phyloP scores from a whole-genome alignment of 2,888 invertebrate species.

The Abrostola triplasia region DNA sequence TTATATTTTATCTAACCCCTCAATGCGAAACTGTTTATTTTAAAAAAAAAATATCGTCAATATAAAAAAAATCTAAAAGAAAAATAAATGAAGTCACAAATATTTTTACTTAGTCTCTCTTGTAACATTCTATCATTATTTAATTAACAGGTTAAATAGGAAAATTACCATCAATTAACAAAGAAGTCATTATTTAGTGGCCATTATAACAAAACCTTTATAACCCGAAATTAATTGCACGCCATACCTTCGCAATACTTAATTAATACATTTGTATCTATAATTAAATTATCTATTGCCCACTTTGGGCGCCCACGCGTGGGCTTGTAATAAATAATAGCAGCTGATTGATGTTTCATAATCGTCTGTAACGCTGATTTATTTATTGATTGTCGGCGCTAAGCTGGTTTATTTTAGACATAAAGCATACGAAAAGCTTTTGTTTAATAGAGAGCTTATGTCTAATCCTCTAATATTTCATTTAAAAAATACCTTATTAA shows the following conservation, averaged over 20 bases:
- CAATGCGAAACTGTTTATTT: too few species aligned
- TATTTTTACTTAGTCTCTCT: too few species aligned
- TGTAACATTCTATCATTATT: too few species aligned
- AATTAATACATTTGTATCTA: conserved; percentile 66
- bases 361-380: conserved; percentile 51
- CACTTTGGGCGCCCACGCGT: conserved; percentile 69
- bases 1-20: too few species aligned
- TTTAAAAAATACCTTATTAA: background rate
- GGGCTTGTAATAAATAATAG: conserved; percentile 61
- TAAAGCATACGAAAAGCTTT: conserved; percentile 24
- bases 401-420: conserved; percentile 42
- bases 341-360: conserved; percentile 62
- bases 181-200: conserved; percentile 19
- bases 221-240: conserved; percentile 51
- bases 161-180: conserved; percentile 5
- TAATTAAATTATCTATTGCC: conserved; percentile 70
- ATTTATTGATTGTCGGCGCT: conserved; percentile 45
- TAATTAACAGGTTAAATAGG: background rate
- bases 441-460: conserved; percentile 9
- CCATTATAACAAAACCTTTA: conserved; percentile 27
- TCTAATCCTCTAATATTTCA: background rate
- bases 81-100: too few species aligned
- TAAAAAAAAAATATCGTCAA: too few species aligned
- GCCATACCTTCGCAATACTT: conserved; percentile 51
- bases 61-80: too few species aligned